Conservation (phyloP, 1,140 invertebrate species). For the Diachasma alloeum region DNA sequence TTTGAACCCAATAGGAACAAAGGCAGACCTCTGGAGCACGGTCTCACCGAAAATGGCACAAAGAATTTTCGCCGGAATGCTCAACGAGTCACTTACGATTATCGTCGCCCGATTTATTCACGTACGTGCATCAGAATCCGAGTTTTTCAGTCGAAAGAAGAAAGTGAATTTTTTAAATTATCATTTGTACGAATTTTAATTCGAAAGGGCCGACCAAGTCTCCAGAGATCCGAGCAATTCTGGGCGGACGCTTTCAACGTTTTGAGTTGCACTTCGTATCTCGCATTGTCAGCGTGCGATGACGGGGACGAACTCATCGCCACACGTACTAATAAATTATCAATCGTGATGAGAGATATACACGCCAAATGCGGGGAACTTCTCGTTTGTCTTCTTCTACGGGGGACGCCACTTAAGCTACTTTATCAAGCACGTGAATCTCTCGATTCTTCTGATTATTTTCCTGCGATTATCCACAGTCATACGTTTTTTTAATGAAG, state of each 20-base stretch:
- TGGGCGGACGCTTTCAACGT: slow-evolving; percentile 79
- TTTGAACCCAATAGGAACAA: slow-evolving; percentile 67
- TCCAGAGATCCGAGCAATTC: slow-evolving; percentile 69
- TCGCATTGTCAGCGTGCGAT: slow-evolving; percentile 72
- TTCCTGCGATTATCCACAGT: neutral
- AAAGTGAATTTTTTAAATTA: neutral
- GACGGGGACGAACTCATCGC: slow-evolving; percentile 72
- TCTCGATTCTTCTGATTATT: slow-evolving; percentile 10
- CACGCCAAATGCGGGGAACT: slow-evolving; percentile 82
- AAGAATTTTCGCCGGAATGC: slow-evolving; percentile 79
- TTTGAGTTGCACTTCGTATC: slow-evolving; percentile 73
- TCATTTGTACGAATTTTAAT: neutral
- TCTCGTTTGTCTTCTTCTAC: slow-evolving; percentile 73
- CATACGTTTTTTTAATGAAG: too few species aligned
- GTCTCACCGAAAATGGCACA: slow-evolving; percentile 84
- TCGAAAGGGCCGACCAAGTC: slow-evolving; percentile 69
- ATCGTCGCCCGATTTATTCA: slow-evolving; percentile 78
- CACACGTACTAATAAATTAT: slow-evolving; percentile 64
- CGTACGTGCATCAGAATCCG: slow-evolving; percentile 56
- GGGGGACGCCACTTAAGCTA: slow-evolving; percentile 75
- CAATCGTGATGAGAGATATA: slow-evolving; percentile 75
- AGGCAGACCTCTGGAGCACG: slow-evolving; percentile 80
- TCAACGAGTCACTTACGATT: slow-evolving; percentile 82
- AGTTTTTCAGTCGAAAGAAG: neutral
- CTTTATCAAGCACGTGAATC: slow-evolving; percentile 72